These are phyloP conservation scores for Pardalotus punctatus DNA, from an alignment of 2,113 vertebrate genomes.

Conservation along the genomic window DNA sequence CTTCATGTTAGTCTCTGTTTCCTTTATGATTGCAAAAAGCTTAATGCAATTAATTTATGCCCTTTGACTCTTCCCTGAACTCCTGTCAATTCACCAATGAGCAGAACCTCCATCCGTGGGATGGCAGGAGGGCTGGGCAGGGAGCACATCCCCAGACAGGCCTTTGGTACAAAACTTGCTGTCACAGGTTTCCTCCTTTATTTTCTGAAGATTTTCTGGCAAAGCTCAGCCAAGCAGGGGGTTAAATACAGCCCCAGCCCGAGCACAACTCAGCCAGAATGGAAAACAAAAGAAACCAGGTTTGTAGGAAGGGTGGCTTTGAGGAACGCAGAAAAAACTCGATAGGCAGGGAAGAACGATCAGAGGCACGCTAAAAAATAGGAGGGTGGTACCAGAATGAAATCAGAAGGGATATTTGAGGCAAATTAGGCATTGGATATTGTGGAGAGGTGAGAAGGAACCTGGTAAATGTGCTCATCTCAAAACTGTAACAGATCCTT, in stretches of 20 bases:
- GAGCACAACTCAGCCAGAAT: background rate
- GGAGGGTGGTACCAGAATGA: background rate
- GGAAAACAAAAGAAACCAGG: background rate
- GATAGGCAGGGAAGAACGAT: background rate
- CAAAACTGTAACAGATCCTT: fast-evolving
- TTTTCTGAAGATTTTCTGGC: background rate
- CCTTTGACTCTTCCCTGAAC: background rate
- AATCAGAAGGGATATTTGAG: background rate
- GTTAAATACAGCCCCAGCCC: background rate
- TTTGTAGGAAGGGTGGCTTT: background rate
- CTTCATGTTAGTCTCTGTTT: background rate
- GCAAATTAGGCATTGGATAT: background rate
- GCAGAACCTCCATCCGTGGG: background rate
- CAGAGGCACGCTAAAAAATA: background rate
- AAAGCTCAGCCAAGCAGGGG: background rate
- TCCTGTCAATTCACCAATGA: background rate
- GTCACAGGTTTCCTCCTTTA: background rate
- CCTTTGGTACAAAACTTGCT: background rate
- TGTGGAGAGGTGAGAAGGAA: background rate
- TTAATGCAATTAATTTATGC: background rate
- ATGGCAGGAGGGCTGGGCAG: background rate
- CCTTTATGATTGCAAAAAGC: background rate
- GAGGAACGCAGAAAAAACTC: background rate
- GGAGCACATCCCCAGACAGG: background rate
- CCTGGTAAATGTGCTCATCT: background rate